Evolutionary conservation across 2,113 vertebrate genomes (phyloP), one percentile per base, ranked within the genome.

Genomic region (Misgurnus anguillicaudatus): DNA sequence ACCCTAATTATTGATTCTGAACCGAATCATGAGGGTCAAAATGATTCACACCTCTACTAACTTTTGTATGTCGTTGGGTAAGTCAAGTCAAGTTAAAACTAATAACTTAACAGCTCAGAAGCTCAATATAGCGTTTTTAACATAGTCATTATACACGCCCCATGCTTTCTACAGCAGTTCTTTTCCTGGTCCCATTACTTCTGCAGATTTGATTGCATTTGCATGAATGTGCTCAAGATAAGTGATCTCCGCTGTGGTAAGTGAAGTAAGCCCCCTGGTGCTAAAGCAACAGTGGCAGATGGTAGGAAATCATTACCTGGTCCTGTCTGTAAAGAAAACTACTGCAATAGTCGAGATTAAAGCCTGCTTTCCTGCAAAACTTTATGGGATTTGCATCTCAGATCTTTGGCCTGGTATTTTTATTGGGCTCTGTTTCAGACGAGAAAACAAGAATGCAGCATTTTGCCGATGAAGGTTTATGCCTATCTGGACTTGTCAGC

Each of bases 351-450:
- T 17, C n/a, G 6, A 57, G 17, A 57, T 57, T 57, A 57, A 57
- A n/a, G 53, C 17, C 17, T 57, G n/a, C 17, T 53, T 55, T 70
- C 31, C 31, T 55, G 5, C 48, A 17, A 38, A 70, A 5, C 47
- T 38, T 67, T 47, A 47, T 47, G 9, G 19, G 65, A 13, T 74
- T 47, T 6, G 41, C 7, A 62, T 74, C 38, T 17, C 14, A 73
- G 21, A 60, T 60, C 71, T 62, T 74, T 47, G 31, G 6, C 10
- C 39, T 73, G 57, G 57, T 47, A 61, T 74, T 61, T 45, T 74
- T 61, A 61, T 74, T 31, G 9, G 4, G 6, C n/a, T 60, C 39
- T 16, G 39, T 41, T 72, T 41, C 4, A 14, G 53, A 14, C 14
- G 0, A 36, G 48, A 31, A 2, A 38, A 8, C 11, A 70, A 70